A percentile compares a stretch with the other conserved stretches of the same genome.
phyloP scores from a whole-genome alignment of 2,113 vertebrate species.

The Nerophis ophidion region DNA sequence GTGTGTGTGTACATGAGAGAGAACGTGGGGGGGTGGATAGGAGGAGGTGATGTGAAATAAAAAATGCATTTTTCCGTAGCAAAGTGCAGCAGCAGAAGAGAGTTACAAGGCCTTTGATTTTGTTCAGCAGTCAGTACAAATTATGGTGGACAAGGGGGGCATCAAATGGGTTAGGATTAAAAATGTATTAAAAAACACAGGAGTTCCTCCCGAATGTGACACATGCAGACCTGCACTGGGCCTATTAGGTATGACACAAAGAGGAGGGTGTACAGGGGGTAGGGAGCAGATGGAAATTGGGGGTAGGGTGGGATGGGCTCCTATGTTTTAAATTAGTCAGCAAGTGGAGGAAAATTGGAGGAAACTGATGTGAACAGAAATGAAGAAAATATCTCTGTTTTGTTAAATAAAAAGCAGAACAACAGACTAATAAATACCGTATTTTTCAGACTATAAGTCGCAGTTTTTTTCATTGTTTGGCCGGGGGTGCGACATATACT shows the following conservation, averaged over 20 bases:
- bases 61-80: conserved; percentile 57
- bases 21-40: not conserved
- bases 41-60: conserved; percentile 21
- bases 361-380: conserved; percentile 29
- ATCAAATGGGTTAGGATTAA: conserved; percentile 68
- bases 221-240: conserved; percentile 52
- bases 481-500: no score
- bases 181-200: conserved; percentile 71
- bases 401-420: conserved; percentile 8
- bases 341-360: conserved; percentile 18
- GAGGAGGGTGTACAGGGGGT: conserved; percentile 21
- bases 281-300: conserved; percentile 25
- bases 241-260: conserved; percentile 58
- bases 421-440: not conserved
- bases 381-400: conserved; percentile 7
- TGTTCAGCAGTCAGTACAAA: conserved; percentile 72
- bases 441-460: no score
- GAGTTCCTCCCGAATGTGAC: conserved; percentile 67
- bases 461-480: no score
- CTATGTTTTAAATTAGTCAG: conserved; percentile 21
- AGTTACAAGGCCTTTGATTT: conserved; percentile 64
- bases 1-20: not conserved
- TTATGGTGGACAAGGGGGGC: conserved; percentile 67
- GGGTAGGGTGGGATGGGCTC: conserved; percentile 12
- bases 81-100: conserved; percentile 38